phyloP scores from a whole-genome alignment of 2,113 vertebrate genomes.

The Poicephalus gulielmi region DNA sequence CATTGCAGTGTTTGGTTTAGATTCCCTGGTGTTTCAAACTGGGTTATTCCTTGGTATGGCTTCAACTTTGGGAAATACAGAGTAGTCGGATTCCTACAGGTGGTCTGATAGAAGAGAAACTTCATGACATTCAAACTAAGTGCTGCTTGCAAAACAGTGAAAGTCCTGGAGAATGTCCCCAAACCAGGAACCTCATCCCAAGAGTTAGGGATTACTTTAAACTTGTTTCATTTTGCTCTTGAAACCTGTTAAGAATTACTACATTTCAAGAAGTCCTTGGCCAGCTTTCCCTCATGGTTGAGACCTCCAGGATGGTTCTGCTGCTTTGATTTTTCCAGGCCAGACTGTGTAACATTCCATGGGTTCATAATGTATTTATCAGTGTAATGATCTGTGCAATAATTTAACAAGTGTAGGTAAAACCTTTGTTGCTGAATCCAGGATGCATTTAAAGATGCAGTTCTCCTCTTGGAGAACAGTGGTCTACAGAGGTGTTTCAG shows the following conservation, averaged over 20 bases:
- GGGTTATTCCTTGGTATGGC: neutral
- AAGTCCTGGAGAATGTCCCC: neutral
- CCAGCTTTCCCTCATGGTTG: neutral
- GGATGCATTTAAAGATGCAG: constrained; percentile 50
- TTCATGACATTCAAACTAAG: neutral
- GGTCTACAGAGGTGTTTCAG: neutral
- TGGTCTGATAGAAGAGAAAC: neutral
- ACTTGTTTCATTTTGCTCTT: neutral
- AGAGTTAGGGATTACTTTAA: neutral
- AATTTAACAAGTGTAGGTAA: constrained; percentile 53
- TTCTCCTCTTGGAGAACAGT: neutral
- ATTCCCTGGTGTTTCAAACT: neutral
- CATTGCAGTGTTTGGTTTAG: neutral
- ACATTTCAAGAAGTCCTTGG: neutral
- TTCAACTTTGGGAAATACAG: neutral
- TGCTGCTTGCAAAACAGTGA: neutral
- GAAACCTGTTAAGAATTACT: neutral
- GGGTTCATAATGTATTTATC: constrained; percentile 52
- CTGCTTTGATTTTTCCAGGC: constrained; percentile 52
- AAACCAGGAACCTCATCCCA: neutral
- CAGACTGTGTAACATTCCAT: constrained; percentile 54
- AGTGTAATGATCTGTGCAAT: constrained; percentile 65
- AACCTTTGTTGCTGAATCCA: constrained; percentile 35
- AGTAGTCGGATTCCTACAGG: neutral
- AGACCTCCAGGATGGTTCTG: constrained; percentile 13